Conservation (phyloP, 2,888 invertebrate species). For the Thysanoteuthis rhombus region DNA sequence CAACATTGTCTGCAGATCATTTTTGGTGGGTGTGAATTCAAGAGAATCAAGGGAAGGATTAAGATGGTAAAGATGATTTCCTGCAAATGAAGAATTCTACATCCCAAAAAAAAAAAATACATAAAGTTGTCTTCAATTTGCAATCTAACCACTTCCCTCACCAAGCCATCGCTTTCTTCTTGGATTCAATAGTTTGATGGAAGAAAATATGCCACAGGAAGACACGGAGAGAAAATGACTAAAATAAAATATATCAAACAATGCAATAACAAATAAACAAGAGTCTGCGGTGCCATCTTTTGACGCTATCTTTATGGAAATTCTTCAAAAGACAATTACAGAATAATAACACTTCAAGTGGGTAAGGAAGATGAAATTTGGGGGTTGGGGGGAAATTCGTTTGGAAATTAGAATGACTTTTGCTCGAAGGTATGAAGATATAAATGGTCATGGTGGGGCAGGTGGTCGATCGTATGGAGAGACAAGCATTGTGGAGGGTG, state of each 20-base stretch:
- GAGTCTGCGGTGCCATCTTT: not conserved
- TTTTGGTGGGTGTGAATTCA: not conserved
- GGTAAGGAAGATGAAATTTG: not conserved
- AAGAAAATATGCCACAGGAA: not conserved
- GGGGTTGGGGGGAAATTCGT: not conserved
- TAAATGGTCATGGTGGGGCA: not conserved
- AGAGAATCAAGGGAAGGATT: not conserved
- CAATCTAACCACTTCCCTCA: not conserved
- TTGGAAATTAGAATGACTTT: not conserved
- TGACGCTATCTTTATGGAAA: not conserved
- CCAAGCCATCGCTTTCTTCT: not conserved
- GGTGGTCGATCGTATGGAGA: not conserved
- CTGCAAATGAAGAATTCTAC: too few relatives aligned
- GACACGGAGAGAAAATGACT: not conserved
- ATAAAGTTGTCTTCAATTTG: not conserved
- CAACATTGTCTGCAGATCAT: not conserved
- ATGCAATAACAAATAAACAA: not conserved
- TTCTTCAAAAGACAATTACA: constrained; percentile 12
- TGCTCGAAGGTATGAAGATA: not conserved
- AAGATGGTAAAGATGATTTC: not conserved
- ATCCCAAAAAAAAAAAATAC: too few relatives aligned
- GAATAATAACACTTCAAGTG: not conserved
- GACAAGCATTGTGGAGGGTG: not conserved
- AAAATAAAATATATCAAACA: not conserved
- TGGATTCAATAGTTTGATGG: not conserved